Conservation (phyloP, 1,140 invertebrate genomes). For the Sipha flava region DNA sequence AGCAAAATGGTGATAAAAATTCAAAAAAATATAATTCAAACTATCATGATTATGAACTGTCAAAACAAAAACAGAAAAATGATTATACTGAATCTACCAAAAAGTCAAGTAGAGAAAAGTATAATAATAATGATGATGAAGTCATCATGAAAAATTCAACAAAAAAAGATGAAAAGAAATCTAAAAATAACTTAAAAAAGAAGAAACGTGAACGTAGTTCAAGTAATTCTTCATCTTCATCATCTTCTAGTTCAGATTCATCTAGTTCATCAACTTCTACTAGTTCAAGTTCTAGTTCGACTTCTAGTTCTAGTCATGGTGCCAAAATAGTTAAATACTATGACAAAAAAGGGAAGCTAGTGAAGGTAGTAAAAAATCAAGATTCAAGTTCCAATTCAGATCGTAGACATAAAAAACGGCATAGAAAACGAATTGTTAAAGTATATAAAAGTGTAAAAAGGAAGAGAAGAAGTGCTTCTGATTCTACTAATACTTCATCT, state of each 20-base stretch:
- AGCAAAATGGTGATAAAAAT: background rate
- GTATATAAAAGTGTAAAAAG: constrained; percentile 32
- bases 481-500: background rate
- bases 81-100: background rate
- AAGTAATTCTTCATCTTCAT: background rate
- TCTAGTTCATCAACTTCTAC: constrained; percentile 33
- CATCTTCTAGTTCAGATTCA: background rate
- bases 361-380: constrained; percentile 37
- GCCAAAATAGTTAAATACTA: constrained; percentile 35
- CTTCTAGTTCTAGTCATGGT: constrained; percentile 30
- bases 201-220: constrained; percentile 33
- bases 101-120: constrained; percentile 31
- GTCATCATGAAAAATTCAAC: background rate
- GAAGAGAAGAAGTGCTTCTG: background rate
- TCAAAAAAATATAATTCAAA: background rate
- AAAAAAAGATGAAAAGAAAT: background rate
- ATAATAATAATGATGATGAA: constrained; percentile 36
- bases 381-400: constrained; percentile 32
- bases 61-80: background rate
- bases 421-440: constrained; percentile 36
- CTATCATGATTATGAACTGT: background rate
- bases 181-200: constrained; percentile 21
- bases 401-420: constrained; percentile 29
- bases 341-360: constrained; percentile 37
- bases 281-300: constrained; percentile 31